phyloP scores from a whole-genome alignment of 2,888 invertebrate genomes.

The Trileptium ribeirensis region DNA sequence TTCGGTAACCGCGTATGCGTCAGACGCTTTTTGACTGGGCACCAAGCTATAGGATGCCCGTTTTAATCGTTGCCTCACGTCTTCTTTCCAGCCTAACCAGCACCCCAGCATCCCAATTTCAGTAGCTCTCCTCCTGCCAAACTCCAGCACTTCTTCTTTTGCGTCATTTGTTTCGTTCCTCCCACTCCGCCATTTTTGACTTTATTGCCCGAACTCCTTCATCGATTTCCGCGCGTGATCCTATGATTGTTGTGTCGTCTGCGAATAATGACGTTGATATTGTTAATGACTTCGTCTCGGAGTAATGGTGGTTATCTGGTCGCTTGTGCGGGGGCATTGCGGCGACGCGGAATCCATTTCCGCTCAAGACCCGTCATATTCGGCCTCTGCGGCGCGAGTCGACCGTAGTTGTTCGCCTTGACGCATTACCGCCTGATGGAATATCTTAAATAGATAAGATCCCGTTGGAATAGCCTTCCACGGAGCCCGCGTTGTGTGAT shows the following conservation, averaged over 20 bases:
- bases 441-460: background rate
- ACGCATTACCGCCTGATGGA: slow-evolving; percentile 1
- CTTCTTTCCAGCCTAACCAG: slow-evolving; percentile 6
- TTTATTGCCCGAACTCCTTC: background rate
- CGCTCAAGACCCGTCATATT: background rate
- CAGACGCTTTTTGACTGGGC: background rate
- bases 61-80: background rate
- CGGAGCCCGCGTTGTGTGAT: background rate
- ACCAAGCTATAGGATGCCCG: slow-evolving; percentile 8
- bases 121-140: background rate
- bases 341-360: slow-evolving; percentile 1
- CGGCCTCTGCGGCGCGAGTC: background rate
- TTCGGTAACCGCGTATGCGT: background rate
- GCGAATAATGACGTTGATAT: background rate
- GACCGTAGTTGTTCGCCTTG: background rate
- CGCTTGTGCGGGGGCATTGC: background rate
- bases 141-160: background rate
- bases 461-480: background rate
- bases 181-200: background rate
- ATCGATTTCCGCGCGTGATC: background rate
- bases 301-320: slow-evolving; percentile 13
- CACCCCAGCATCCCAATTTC: background rate
- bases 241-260: slow-evolving; percentile 9
- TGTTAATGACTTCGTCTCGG: background rate
- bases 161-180: slow-evolving; percentile 1